Evolutionary conservation across 2,113 vertebrate genomes (phyloP).

Genomic region (Mesoclemmys tuberculata): DNA sequence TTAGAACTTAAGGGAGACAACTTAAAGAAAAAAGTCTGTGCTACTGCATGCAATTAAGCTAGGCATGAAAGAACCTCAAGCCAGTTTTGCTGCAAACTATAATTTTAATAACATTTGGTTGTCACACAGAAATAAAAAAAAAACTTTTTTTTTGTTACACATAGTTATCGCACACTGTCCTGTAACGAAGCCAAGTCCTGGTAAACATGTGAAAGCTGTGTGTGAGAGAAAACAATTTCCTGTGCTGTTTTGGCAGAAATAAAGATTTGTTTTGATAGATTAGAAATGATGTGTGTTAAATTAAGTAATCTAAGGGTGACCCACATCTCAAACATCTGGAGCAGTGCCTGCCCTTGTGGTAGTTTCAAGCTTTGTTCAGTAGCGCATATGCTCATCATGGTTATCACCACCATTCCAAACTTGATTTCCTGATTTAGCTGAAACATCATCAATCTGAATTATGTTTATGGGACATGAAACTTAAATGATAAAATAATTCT

Average conservation of each 20-base stretch:
- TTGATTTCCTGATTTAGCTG: background rate
- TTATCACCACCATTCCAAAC: background rate
- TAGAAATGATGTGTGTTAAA: background rate
- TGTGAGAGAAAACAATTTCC: background rate
- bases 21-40: background rate
- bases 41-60: background rate
- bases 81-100: background rate
- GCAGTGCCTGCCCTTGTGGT: fast-evolving
- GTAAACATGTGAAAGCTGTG: background rate
- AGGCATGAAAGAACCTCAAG: background rate
- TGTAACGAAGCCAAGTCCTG: background rate
- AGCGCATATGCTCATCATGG: background rate
- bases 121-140: background rate
- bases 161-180: background rate
- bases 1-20: conserved; percentile 7
- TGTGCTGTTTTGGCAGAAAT: background rate
- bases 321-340: background rate
- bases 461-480: background rate
- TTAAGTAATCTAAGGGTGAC: background rate
- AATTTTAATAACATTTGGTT: background rate
- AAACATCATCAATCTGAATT: background rate
- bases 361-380: background rate
- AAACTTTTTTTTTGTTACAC: background rate
- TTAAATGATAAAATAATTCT: background rate
- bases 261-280: background rate